Evolutionary conservation across 35 echinoderm and acorn worm species (phyloP), one percentile per base, ranked within the genome.

Genomic region (Ophioderma brevispina): DNA sequence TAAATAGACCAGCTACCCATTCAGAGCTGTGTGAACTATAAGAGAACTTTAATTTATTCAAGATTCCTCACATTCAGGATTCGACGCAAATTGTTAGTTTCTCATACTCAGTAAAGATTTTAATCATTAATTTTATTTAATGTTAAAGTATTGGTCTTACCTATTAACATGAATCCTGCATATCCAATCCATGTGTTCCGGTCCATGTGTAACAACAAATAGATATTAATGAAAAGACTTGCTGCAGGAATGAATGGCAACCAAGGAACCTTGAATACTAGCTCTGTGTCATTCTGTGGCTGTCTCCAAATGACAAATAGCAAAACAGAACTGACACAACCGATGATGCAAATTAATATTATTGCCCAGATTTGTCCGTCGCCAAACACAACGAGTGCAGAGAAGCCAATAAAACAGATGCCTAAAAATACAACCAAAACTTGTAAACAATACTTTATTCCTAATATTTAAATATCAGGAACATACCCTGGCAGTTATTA

Each of bases 141-240:
- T 21, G 8, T 52, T 52, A 11, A 52, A 11, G 46, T 21, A 52
- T 0, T 32, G 36, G 32, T 46, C 89, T 79, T 89, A 94, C 92
- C 92, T 35, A 94, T 84, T 36, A 39, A 32, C 76, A 94, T 85
- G 30, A 81, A 77, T 0, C 81, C 87, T 30, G 82, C 17, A 32
- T 89, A 94, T 79, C 92, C 34, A 19, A 84, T 76, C 92, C 92
- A 94, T 14, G 92, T 94, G 75, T 76, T 33, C 18, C 42, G 37
- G 42, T 94, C 92, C 43, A 94, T 76, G 40, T 94, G 79, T 25
- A 94, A 49, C 33, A 94, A 63, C 18, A 94, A 64, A 18, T 89
- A 89, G 2, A 88, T 77, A 31, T 94, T 88, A 55, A 94, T 89
- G 35, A 88, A 89, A 37, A 94, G 52, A 89, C 92, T 94, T 50